These are phyloP conservation scores for Clanis bilineata DNA, from an alignment of 2,888 invertebrate species.

Conservation along the genomic window DNA sequence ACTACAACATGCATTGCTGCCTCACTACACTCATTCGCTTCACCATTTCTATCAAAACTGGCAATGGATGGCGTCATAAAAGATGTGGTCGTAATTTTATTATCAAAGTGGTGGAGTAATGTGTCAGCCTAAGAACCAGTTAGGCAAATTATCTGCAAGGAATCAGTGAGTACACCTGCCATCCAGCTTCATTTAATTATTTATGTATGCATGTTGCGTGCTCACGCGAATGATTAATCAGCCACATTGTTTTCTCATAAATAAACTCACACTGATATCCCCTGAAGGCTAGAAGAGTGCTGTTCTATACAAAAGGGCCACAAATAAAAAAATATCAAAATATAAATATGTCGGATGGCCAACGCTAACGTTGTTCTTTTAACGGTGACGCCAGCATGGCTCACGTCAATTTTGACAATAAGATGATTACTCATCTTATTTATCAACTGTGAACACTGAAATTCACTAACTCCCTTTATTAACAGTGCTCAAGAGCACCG, in stretches of 20 bases:
- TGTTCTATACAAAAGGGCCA: no score
- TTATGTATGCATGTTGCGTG: slow-evolving; percentile 28
- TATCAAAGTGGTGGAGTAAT: slow-evolving; percentile 2
- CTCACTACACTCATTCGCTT: neutral
- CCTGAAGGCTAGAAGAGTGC: no score
- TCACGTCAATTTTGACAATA: no score
- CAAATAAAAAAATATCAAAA: no score
- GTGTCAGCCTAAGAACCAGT: slow-evolving; percentile 38
- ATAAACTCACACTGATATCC: neutral
- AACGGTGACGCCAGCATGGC: no score
- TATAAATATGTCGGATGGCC: no score
- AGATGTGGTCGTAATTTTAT: neutral
- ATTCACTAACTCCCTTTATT: no score
- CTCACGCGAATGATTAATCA: slow-evolving; percentile 39
- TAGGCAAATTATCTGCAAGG: slow-evolving; percentile 54
- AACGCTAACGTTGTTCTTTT: no score
- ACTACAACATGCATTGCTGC: neutral
- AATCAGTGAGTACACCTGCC: slow-evolving; percentile 56
- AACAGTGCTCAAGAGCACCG: no score
- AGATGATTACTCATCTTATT: no score
- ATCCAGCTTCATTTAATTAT: slow-evolving; percentile 42
- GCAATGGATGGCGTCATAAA: neutral
- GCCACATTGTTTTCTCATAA: slow-evolving; percentile 35
- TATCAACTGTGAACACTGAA: no score
- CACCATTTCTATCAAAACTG: neutral